Base-by-base conservation (phyloP, 2,888 invertebrate species). In the Callyntrura sp. region DNA sequence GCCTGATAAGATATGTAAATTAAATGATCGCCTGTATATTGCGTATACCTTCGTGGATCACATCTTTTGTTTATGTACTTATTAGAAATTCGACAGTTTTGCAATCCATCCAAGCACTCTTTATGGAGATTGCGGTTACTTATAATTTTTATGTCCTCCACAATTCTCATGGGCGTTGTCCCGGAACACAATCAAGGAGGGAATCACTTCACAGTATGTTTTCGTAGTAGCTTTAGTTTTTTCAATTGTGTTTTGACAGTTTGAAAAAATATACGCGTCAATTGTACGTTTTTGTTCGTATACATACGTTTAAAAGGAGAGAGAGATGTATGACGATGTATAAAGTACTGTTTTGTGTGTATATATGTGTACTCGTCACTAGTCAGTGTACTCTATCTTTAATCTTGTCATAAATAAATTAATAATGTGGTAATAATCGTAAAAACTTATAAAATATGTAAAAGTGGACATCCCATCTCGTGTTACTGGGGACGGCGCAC, bases 81-180 rank as follows among this genome's bases (percentile, higher is more conserved):
- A 43, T 45, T 73, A 76, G 14, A 55, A 51, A 76, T 25, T 76
- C 76, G 48, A 25, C 81, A 81, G 45, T 62, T 81, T 81, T 60
- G 81, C 45, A 81, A 81, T 81, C 62, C 60, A 81, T 62, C 23
- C 17, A 20, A 4, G 20, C 62, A 60, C 62, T 45, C 43, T 28
- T 35, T 73, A 55, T 70, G 76, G 60, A 78, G 65, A 78, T 78
- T 51, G 55, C 48, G 51, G 23, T 76, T 48, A 14, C 70, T 23
- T 76, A 25, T 51, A 76, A 45, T n/a, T 51, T 73, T 76, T 76
- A 55, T 76, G 51, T 20, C 28, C 76, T 76, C 55, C 28, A 76
- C 76, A 35, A 35, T 55, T 76, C 55, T 76, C 51, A 76, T 88
- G 88, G 88, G 88, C 88, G 88, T 88, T 82, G 88, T 82, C 88